A percentile compares a stretch with the other conserved stretches of the same genome.
These are phyloP conservation scores for Drosophila equinoxialis DNA, from an alignment of 1,140 invertebrate genomes.

Conservation along the genomic window DNA sequence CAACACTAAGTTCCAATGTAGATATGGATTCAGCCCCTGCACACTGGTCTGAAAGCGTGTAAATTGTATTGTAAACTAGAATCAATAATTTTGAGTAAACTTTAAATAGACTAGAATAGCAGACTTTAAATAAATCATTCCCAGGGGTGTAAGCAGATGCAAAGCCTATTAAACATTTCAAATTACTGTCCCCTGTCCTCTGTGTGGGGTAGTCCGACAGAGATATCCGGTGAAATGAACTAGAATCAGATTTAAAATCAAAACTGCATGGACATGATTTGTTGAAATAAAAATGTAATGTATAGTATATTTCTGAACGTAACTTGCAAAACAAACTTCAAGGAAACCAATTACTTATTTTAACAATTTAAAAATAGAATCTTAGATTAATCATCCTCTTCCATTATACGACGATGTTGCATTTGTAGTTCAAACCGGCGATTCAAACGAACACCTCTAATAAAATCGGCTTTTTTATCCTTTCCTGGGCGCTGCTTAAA, in stretches of 20 bases:
- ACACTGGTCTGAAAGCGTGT: no score
- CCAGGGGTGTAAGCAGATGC: no score
- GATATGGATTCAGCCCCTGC: no score
- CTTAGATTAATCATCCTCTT: slow-evolving; percentile 38
- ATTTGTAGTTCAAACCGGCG: slow-evolving; percentile 88
- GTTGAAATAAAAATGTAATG: background rate
- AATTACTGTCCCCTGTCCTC: no score
- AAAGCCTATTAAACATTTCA: background rate
- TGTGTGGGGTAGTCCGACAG: no score
- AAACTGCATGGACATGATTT: no score
- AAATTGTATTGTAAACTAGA: no score
- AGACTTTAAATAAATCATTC: no score
- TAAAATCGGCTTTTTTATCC: slow-evolving; percentile 60
- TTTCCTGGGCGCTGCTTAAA: slow-evolving; percentile 53
- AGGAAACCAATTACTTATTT: slow-evolving; percentile 1
- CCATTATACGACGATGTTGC: slow-evolving; percentile 83
- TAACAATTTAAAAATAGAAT: background rate
- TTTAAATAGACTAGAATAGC: no score
- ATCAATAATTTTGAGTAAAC: no score
- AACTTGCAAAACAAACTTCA: background rate
- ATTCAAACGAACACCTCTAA: slow-evolving; percentile 87
- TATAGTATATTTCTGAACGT: background rate
- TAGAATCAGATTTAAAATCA: no score
- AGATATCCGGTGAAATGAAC: background rate
- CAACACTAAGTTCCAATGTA: no score